phyloP scores from a whole-genome alignment of 2,797 vertebrate species.

The Mormyrops boulengeri region DNA sequence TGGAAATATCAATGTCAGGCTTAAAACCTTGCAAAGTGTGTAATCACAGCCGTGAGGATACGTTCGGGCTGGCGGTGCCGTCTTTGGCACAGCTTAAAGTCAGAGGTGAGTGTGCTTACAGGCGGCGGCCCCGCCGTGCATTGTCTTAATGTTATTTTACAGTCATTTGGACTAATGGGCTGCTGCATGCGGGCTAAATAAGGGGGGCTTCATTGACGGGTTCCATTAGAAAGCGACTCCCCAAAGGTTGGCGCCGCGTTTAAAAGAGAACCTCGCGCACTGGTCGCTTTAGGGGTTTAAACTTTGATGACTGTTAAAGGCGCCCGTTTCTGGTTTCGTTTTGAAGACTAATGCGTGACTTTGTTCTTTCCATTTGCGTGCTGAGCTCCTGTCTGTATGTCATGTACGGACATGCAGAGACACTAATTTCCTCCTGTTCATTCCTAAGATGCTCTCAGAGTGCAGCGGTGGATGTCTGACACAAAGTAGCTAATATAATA shows the following conservation, averaged over 20 bases:
- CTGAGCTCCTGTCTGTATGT: not conserved
- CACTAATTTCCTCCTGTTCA: slow-evolving; percentile 26
- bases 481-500: not conserved
- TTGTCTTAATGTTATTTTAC: not conserved
- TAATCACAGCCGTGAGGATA: slow-evolving; percentile 53
- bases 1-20: slow-evolving; percentile 44
- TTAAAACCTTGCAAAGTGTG: slow-evolving; percentile 61
- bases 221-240: not conserved
- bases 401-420: slow-evolving; percentile 37
- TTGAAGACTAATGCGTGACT: not conserved
- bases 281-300: not conserved
- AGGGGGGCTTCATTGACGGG: not conserved
- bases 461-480: not conserved
- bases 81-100: slow-evolving; percentile 56
- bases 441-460: slow-evolving; percentile 36
- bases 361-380: not conserved
- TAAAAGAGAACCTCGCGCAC: not conserved
- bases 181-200: not conserved
- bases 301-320: not conserved
- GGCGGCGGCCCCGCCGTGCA: too few species aligned
- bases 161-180: not conserved
- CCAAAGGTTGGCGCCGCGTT: not conserved
- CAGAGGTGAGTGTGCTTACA: slow-evolving; percentile 51
- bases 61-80: slow-evolving; percentile 51
- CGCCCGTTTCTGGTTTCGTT: not conserved